Evolutionary conservation across 1,140 invertebrate species (phyloP), one percentile per base, ranked within the genome.

Genomic region (Oscheius sp.): DNA sequence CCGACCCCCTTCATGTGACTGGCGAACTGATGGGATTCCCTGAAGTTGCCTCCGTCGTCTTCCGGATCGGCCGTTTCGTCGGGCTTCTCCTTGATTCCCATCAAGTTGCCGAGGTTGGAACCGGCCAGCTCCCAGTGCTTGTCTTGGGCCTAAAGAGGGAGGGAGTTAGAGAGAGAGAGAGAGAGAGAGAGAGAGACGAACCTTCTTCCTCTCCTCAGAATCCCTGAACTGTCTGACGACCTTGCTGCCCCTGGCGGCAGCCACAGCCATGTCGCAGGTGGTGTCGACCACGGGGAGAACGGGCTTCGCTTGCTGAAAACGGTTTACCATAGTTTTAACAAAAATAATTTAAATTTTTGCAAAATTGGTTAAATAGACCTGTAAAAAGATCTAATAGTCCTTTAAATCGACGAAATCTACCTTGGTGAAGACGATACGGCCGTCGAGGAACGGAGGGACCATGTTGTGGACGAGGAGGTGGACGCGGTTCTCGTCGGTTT

Each of bases 51-150:
- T 36, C 64, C 75, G 73, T 87, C 88, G 75, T 88, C 85, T 75
- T 88, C 84, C 59, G 79, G 87, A 31, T 38, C 62, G 59, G 76
- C 86, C 35, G 77, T 90, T 74, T 93, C 90, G 85, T 93, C 90
- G 82, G 91, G 88, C 55, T 86, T 83, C 85, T 91, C 89, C 79
- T 92, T 89, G 0, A 99, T 90, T 1, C 96, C 96, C 91, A 98
- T 95, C 23, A 99, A 94, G 79, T 99, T 95, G 82, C 94, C 94
- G 55, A 99, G 88, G 81, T 93, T 92, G 1, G 94, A 98, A 34
- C 97, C 96, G 38, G 94, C 93, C 36, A 99, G 85, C 85, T 99
- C 94, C 95, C 95, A 99, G 84, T 99, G 94, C 85, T 99, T 99
- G 84, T 96, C 95, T 81, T 68, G 63, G 0, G 95, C n/a, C n/a